Base-by-base conservation (phyloP, 2,797 vertebrate genomes). In the Paramormyrops hopkinsi region DNA sequence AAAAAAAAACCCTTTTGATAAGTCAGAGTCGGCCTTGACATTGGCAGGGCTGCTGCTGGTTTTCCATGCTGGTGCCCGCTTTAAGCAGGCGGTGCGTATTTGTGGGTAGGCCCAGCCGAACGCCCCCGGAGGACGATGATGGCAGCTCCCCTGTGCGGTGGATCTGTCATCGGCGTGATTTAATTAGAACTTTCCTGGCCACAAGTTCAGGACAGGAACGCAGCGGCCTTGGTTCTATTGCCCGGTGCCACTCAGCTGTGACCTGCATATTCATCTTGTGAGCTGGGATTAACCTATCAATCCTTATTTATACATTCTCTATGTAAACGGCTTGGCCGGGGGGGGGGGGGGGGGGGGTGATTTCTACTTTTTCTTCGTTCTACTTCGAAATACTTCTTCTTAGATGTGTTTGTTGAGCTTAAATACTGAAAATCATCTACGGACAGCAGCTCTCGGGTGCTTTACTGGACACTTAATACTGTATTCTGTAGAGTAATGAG, bases 131-230 rank as follows among this genome's bases (percentile, higher is more conserved):
- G 11, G 25, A 69, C 29, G 50, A 87, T 76, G 89, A 76, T 53
- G 19, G 48, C 2, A 2, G 25, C 83, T 25, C 46, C 83, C 83
- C 22, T 41, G 62, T 53, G 22, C 2, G 12, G 29, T 14, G 79
- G 29, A 59, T 51, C 85, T 83, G 84, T 62, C 73, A 88, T 51
- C 41, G 56, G 25, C 86, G n/a, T 73, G 59, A 88, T 56, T 69
- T 89, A 89, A 87, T 89, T 89, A 73, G 65, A 86, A 50, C 59
- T 87, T 88, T 51, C 29, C 82, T 69, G 56, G 79, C 79, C 89
- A 48, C 50, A 19, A 88, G 82, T 85, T 89, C 53, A 41, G 82
- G 62, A 29, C 59, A 79, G 25, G 44, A 48, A 89, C 48, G 25
- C 50, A 29, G 41, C 65, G 62, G 53, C 65, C 88, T 69, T 25